Evolutionary conservation across 2,113 vertebrate species (phyloP), one percentile per base, ranked within the genome.

Genomic region (Tyto alba): DNA sequence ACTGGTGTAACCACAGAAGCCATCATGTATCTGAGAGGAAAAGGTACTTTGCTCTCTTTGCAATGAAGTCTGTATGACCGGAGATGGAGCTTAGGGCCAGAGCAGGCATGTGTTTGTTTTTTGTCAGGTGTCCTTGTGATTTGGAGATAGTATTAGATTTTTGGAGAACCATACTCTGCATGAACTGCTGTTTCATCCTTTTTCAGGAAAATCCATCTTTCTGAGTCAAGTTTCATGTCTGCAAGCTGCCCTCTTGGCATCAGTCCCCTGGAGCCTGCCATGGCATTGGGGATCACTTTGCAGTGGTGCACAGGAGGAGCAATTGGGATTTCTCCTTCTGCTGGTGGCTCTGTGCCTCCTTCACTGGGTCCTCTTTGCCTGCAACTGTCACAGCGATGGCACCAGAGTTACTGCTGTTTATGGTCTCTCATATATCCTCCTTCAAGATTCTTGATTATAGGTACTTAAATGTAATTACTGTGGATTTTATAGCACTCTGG

Each of bases 401-500:
- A 87, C 41, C 38, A 25, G 43, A 86, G 50, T 73, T 60, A 86
- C 27, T 71, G n/a, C 56, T 88, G 23, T 66, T 79, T 81, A 16
- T 67, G 25, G 4, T 45, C 29, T 72, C 64, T 84, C 36, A 9
- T 76, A 81, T 78, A 89, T 89, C 53, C 62, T 92, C 45, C 66
- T 91, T 79, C 62, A 82, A 85, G 53, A 76, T 59, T 74, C n/a
- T 88, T 89, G 80, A 92, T 91, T 93, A 67, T 80, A 79, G 57
- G 57, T 79, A 82, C 66, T 96, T 92, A 91, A 91, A 95, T 32
- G 52, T 89, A 92, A 96, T 96, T 92, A 63, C 67, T 47, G 67
- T 90, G 78, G 82, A 59, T 93, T 95, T 96, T 91, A 92, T 66
- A 69, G 71, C 47, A 87, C 81, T 88, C 62, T 77, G 84, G 74